phyloP scores from a whole-genome alignment of 2,888 invertebrate genomes.

The Erebia epiphron region DNA sequence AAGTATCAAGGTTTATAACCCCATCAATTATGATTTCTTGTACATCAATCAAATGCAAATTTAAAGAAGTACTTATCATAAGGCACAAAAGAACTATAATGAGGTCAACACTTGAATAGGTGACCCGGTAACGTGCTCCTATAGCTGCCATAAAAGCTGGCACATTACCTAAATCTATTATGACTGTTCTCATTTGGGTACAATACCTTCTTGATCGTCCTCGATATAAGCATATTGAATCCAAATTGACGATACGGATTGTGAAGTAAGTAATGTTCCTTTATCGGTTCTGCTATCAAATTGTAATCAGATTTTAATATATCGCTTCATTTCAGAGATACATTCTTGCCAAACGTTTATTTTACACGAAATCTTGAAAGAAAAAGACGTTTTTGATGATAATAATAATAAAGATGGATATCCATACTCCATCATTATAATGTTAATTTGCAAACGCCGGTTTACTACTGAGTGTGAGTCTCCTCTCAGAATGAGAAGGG shows the following conservation, averaged over 20 bases:
- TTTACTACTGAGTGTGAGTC: too few relatives aligned
- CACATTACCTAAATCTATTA: slow-evolving; percentile 7
- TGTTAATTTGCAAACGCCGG: too few relatives aligned
- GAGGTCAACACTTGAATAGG: not conserved
- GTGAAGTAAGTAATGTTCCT: slow-evolving; percentile 6
- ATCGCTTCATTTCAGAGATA: not conserved
- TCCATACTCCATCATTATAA: too few relatives aligned
- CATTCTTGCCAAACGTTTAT: not conserved
- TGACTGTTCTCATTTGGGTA: not conserved
- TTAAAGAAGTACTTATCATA: not conserved
- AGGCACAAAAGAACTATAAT: not conserved
- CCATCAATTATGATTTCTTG: not conserved
- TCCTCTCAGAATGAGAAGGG: too few relatives aligned
- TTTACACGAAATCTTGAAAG: not conserved
- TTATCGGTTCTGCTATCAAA: not conserved
- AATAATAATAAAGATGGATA: too few relatives aligned
- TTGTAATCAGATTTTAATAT: slow-evolving; percentile 4
- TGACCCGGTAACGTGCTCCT: not conserved
- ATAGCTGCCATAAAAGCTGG: not conserved
- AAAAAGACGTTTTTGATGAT: not conserved
- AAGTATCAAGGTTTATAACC: too few relatives aligned
- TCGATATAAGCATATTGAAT: not conserved
- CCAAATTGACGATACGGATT: slow-evolving; percentile 2
- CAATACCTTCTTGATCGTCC: not conserved
- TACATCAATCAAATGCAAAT: not conserved